A percentile compares a stretch with the other conserved stretches of the same genome.
Conservation (phyloP, 2,113 vertebrate genomes). For the Nesospiza acunhae region DNA sequence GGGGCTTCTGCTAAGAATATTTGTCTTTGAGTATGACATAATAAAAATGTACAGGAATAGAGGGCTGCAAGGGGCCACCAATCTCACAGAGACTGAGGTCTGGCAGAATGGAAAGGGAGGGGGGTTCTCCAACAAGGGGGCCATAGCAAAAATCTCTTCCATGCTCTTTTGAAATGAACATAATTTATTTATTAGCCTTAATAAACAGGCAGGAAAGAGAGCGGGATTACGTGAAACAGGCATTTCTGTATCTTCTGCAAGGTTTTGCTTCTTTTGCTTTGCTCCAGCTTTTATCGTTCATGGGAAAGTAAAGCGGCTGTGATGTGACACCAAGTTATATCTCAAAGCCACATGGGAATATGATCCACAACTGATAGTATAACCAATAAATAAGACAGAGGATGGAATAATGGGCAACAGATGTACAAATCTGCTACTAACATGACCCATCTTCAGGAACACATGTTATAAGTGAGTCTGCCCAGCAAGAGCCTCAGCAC, state of each 20-base stretch:
- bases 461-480: background rate
- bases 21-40: slow-evolving; percentile 25
- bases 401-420: background rate
- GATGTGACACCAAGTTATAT: background rate
- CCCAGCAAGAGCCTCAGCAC: background rate
- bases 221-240: background rate
- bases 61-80: background rate
- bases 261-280: background rate
- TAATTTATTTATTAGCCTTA: background rate
- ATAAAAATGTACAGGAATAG: background rate
- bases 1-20: slow-evolving; percentile 11
- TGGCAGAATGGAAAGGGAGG: background rate
- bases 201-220: background rate
- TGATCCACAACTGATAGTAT: background rate
- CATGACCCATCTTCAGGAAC: background rate
- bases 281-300: background rate
- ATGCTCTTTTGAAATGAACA: background rate
- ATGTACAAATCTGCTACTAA: background rate
- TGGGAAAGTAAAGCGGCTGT: background rate
- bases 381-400: background rate
- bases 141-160: background rate
- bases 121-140: background rate
- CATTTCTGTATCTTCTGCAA: slow-evolving; percentile 10
- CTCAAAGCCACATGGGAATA: background rate
- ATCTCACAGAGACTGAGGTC: background rate